These are phyloP conservation scores for Drosophila lacteicornis DNA, from an alignment of 1,140 invertebrate species.

Conservation along the genomic window DNA sequence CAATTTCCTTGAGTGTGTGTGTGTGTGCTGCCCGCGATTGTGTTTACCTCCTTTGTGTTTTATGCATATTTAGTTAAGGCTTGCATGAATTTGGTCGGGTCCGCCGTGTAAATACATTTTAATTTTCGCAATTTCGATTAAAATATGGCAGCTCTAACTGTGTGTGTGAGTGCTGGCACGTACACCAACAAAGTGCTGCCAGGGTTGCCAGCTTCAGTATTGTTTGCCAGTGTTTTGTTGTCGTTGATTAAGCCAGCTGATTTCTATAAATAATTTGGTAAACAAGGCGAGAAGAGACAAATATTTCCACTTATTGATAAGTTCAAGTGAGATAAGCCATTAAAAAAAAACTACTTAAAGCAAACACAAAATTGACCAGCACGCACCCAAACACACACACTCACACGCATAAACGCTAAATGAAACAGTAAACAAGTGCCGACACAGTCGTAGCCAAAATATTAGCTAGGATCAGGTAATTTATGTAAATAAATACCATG, in stretches of 20 bases:
- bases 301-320: constrained; percentile 13
- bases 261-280: constrained; percentile 46
- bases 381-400: constrained; percentile 1
- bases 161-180: constrained; percentile 13
- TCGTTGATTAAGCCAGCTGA: constrained; percentile 27
- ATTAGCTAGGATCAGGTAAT: not conserved
- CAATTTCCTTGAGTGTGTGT: constrained; percentile 5
- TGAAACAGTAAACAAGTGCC: constrained; percentile 13
- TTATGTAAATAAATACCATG: not conserved
- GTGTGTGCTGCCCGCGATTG: constrained; percentile 11
- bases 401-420: not conserved
- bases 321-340: not conserved
- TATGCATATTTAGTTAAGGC: constrained; percentile 38
- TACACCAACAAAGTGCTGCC: constrained; percentile 20
- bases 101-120: constrained; percentile 66
- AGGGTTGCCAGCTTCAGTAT: constrained; percentile 24
- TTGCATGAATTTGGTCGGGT: constrained; percentile 28
- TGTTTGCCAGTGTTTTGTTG: constrained; percentile 24
- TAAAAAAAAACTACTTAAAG: not conserved
- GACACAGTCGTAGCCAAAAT: not conserved
- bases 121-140: constrained; percentile 68
- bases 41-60: constrained; percentile 57
- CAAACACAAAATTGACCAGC: not conserved
- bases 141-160: constrained; percentile 56
- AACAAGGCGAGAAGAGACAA: constrained; percentile 26